phyloP scores from a whole-genome alignment of 2,888 invertebrate species.

The Tortricodes alternella region DNA sequence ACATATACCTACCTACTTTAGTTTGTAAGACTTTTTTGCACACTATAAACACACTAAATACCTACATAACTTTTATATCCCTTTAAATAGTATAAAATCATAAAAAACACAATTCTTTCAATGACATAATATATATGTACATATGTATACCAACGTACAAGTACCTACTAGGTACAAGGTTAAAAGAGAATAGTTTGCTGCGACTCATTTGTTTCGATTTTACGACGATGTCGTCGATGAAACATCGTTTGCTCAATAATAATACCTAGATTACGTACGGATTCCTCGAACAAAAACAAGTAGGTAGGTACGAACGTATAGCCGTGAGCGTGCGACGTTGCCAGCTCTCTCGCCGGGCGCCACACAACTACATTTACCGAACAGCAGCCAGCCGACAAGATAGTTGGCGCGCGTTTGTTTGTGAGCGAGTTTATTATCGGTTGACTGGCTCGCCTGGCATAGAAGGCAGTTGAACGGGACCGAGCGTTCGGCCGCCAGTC shows the following conservation, averaged over 20 bases:
- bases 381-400: slow-evolving; percentile 26
- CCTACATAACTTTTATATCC: too few relatives aligned
- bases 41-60: too few relatives aligned
- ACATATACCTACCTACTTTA: too few relatives aligned
- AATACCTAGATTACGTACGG: slow-evolving; percentile 31
- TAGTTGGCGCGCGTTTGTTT: slow-evolving; percentile 29
- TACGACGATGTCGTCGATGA: slow-evolving; percentile 13
- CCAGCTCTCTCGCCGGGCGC: slow-evolving; percentile 57
- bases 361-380: slow-evolving; percentile 46
- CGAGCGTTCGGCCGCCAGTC: slow-evolving; percentile 15
- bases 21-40: too few relatives aligned
- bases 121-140: neutral
- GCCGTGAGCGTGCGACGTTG: slow-evolving; percentile 54
- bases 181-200: too few relatives aligned
- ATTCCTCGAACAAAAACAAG: slow-evolving; percentile 39
- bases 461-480: slow-evolving; percentile 31
- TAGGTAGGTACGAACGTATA: slow-evolving; percentile 37
- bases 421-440: slow-evolving; percentile 31
- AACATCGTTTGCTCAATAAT: slow-evolving; percentile 28
- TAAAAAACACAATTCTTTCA: too few relatives aligned
- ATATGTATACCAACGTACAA: neutral
- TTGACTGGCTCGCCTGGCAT: slow-evolving; percentile 29
- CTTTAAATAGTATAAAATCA: too few relatives aligned
- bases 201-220: slow-evolving; percentile 21
- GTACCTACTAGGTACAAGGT: too few relatives aligned